Evolutionary conservation across 2,113 vertebrate species (phyloP).

Genomic region (Hystrix brachyura): DNA sequence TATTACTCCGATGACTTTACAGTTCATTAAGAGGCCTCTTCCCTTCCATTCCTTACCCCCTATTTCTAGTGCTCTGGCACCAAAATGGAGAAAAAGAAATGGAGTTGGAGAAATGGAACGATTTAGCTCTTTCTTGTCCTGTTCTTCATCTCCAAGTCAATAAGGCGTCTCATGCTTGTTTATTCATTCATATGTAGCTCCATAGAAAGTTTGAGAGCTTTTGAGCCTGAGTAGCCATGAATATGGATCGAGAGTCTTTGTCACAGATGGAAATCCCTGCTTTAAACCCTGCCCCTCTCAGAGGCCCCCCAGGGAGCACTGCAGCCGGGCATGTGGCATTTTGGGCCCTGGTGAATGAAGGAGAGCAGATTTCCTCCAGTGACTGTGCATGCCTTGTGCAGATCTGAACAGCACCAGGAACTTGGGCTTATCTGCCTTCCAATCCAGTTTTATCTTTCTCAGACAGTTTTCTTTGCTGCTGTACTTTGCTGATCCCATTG

Average conservation of each 20-base stretch:
- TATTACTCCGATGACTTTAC: neutral
- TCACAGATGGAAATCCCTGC: neutral
- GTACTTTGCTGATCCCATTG: slow-evolving; percentile 61
- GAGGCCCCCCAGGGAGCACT: neutral
- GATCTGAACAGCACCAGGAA: neutral
- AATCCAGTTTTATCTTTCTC: slow-evolving; percentile 58
- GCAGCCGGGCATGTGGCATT: neutral
- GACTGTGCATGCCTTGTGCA: neutral
- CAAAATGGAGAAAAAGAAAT: neutral
- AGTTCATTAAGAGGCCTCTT: neutral
- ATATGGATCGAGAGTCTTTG: neutral
- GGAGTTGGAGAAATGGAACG: neutral
- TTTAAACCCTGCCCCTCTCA: neutral
- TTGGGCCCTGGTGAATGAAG: neutral
- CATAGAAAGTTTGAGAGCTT: neutral
- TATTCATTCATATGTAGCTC: neutral
- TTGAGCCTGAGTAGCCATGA: neutral
- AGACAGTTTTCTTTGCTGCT: slow-evolving; percentile 73
- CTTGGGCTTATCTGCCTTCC: slow-evolving; percentile 50
- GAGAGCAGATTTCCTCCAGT: neutral
- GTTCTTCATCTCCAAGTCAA: neutral
- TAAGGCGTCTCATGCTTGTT: neutral
- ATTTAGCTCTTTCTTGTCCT: neutral
- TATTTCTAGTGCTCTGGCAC: neutral
- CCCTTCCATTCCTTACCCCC: accelerated